Percentiles rank a stretch among this genome's conserved stretches.
These are phyloP conservation scores for Hippopotamus amphibius DNA, from an alignment of 2,113 vertebrate species.

Conservation along the genomic window DNA sequence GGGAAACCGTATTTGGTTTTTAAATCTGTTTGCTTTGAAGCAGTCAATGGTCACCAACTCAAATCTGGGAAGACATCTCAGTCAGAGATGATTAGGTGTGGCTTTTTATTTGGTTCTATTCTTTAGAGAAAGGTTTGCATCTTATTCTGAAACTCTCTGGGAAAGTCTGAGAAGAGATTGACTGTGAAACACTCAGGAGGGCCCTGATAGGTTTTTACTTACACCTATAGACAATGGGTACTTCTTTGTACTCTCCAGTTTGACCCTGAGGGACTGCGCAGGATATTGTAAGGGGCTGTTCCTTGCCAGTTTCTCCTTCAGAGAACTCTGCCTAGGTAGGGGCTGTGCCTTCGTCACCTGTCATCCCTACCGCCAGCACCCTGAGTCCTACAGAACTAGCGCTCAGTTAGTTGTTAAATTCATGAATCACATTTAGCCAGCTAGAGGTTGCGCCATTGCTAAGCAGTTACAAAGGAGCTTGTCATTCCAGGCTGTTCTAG, in stretches of 20 bases:
- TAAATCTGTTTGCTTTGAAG: neutral
- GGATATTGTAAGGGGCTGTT: accelerated
- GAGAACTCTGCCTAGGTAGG: neutral
- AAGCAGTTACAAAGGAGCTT: neutral
- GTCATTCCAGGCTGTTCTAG: neutral
- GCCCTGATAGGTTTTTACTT: neutral
- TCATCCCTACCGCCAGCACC: too few species aligned
- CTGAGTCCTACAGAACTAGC: neutral
- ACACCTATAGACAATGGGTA: neutral
- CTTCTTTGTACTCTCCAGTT: neutral
- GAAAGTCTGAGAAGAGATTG: conserved; percentile 45
- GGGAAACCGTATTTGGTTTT: neutral
- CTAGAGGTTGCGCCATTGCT: neutral
- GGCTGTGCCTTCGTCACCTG: neutral
- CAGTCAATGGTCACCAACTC: neutral
- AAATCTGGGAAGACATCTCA: conserved; percentile 10
- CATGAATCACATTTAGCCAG: neutral
- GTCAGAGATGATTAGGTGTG: neutral
- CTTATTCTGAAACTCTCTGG: conserved; percentile 5
- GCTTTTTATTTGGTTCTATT: neutral
- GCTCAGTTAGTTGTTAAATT: neutral
- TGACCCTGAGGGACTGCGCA: neutral
- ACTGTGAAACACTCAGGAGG: neutral
- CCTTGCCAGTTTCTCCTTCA: neutral
- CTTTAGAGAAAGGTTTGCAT: neutral